These are phyloP conservation scores for Oreochromis aureus DNA, from an alignment of 2,113 vertebrate genomes.

Conservation along the genomic window DNA sequence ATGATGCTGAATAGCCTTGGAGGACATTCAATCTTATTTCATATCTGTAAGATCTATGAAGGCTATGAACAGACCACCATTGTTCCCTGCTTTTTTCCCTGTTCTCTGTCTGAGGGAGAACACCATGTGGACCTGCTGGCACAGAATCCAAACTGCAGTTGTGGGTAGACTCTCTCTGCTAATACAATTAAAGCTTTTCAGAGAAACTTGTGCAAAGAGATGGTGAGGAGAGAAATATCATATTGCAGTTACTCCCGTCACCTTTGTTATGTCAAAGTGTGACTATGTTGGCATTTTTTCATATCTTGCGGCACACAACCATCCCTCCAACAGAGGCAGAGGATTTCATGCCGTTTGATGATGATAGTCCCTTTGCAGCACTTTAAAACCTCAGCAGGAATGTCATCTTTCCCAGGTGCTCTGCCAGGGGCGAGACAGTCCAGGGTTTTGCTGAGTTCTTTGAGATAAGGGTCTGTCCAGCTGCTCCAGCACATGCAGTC, in stretches of 20 bases:
- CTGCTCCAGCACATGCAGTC: neutral
- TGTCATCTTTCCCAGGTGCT: rapidly evolving
- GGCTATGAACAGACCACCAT: neutral
- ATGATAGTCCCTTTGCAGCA: neutral
- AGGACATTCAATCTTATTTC: neutral
- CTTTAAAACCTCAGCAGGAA: neutral
- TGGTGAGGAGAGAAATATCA: neutral
- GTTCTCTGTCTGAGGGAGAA: neutral
- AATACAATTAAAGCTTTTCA: neutral
- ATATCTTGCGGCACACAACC: neutral
- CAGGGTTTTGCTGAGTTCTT: neutral
- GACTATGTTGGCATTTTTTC: neutral
- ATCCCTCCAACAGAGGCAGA: neutral
- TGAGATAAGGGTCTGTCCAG: neutral
- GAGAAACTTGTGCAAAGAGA: neutral
- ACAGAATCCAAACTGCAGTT: neutral
- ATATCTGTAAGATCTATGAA: neutral
- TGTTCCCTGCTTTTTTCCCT: neutral
- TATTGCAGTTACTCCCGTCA: neutral
- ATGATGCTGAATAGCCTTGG: neutral
- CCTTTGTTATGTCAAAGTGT: neutral
- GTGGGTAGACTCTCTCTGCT: neutral
- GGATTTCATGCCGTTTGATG: neutral
- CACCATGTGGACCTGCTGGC: neutral
- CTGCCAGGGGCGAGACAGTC: neutral